Conservation (phyloP, 1,140 invertebrate genomes). For the Aphelenchoides fujianensis region DNA sequence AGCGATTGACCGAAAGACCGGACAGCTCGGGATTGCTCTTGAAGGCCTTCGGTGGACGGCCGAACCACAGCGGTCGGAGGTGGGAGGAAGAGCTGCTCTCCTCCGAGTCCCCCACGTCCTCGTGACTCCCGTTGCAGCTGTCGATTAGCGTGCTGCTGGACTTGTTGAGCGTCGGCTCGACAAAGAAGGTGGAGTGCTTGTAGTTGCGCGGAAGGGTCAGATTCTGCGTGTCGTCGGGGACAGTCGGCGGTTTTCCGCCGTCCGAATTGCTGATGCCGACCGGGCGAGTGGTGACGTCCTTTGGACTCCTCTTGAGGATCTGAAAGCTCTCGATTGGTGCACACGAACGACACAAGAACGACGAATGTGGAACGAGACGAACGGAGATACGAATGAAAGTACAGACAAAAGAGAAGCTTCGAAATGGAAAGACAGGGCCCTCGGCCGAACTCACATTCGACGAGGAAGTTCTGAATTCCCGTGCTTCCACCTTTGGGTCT, state of each 20-base stretch:
- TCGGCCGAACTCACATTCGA: not conserved
- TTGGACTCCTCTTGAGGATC: slow-evolving; percentile 1
- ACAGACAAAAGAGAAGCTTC: not conserved
- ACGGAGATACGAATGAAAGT: not conserved
- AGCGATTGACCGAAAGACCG: not conserved
- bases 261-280: not conserved
- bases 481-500: not conserved
- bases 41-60: not conserved
- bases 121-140: too few relatives aligned
- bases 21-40: slow-evolving; percentile 10
- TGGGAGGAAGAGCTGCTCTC: not conserved
- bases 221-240: not conserved
- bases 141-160: not conserved
- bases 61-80: not conserved
- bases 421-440: not conserved
- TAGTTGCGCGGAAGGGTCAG: slow-evolving; percentile 6
- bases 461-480: not conserved
- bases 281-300: not conserved
- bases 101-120: not conserved
- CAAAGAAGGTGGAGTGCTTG: not conserved
- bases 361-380: slow-evolving; percentile 4
- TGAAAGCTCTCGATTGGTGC: not conserved
- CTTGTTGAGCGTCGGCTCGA: not conserved
- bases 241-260: not conserved
- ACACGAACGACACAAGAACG: not conserved